Percentiles rank a stretch among this genome's conserved stretches.
Evolutionary conservation across 2,113 vertebrate species (phyloP).

Genomic region (Paramisgurnus dabryanus): DNA sequence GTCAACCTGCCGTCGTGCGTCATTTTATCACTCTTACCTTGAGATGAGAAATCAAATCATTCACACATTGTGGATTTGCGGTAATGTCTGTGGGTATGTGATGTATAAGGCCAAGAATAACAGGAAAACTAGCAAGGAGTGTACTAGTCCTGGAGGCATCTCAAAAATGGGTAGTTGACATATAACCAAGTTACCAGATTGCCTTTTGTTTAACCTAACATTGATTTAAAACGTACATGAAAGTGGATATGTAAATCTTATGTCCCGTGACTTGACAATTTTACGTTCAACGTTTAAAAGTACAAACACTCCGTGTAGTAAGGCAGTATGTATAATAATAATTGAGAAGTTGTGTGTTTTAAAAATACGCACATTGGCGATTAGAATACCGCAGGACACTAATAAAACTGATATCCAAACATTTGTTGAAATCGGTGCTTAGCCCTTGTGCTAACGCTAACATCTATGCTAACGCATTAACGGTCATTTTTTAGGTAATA

Average conservation of each 20-base stretch:
- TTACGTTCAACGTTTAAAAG: background rate
- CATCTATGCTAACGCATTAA: background rate
- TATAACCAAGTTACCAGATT: too few relatives aligned
- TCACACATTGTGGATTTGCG: slow-evolving; percentile 12
- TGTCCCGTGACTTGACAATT: background rate
- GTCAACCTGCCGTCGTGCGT: background rate
- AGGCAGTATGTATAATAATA: too few relatives aligned
- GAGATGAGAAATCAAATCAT: slow-evolving; percentile 34
- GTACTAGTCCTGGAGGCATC: too few relatives aligned
- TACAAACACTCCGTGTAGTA: too few relatives aligned
- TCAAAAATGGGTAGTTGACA: too few relatives aligned
- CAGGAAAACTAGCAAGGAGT: background rate
- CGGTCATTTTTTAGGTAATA: too few relatives aligned
- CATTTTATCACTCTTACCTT: slow-evolving; percentile 27
- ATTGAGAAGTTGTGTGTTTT: too few relatives aligned
- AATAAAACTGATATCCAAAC: too few relatives aligned
- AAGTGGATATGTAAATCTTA: background rate
- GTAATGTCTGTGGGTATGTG: background rate
- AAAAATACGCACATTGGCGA: too few relatives aligned
- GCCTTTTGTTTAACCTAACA: too few relatives aligned
- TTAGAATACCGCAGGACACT: too few relatives aligned
- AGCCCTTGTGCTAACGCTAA: background rate
- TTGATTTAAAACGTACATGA: too few relatives aligned
- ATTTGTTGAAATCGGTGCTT: background rate
- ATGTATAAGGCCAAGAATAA: background rate